Evolutionary conservation across 2,797 vertebrate species (phyloP).

Genomic region (Lagocephalus sceleratus): DNA sequence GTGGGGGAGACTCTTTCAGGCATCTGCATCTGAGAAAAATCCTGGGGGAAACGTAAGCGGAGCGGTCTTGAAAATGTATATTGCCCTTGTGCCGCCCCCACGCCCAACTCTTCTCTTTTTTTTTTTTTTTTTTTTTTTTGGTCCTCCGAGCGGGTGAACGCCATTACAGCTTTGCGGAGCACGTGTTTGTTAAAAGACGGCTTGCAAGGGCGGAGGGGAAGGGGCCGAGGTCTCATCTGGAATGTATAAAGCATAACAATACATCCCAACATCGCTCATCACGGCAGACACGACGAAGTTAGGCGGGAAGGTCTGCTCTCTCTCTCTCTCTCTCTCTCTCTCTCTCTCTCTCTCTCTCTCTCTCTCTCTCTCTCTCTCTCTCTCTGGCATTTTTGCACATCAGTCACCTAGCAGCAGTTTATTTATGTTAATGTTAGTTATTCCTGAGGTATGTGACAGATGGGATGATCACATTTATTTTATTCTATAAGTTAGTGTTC

Average conservation of each 20-base stretch:
- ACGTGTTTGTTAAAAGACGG: constrained; percentile 60
- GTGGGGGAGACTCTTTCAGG: neutral
- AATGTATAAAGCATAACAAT: constrained; percentile 75
- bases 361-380: too few species aligned
- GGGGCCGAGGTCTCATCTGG: constrained; percentile 69
- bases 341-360: too few species aligned
- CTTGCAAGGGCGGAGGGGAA: constrained; percentile 48
- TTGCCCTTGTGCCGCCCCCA: constrained; percentile 24
- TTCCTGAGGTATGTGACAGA: too few species aligned
- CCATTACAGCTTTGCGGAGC: constrained; percentile 44
- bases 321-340: too few species aligned
- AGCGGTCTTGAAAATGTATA: constrained; percentile 8
- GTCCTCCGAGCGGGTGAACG: constrained; percentile 39
- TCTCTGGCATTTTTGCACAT: too few species aligned
- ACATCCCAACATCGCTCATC: constrained; percentile 66
- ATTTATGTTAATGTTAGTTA: too few species aligned
- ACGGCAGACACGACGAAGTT: constrained; percentile 31
- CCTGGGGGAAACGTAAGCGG: neutral
- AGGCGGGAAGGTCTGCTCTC: constrained; percentile 31
- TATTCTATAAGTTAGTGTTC: too few species aligned
- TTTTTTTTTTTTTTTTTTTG: constrained; percentile 17
- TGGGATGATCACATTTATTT: too few species aligned
- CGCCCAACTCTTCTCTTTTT: constrained; percentile 28
- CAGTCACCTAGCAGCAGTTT: too few species aligned
- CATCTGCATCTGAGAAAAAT: neutral